Conservation (phyloP, 2,888 invertebrate genomes). For the Sepiola atlantica region DNA sequence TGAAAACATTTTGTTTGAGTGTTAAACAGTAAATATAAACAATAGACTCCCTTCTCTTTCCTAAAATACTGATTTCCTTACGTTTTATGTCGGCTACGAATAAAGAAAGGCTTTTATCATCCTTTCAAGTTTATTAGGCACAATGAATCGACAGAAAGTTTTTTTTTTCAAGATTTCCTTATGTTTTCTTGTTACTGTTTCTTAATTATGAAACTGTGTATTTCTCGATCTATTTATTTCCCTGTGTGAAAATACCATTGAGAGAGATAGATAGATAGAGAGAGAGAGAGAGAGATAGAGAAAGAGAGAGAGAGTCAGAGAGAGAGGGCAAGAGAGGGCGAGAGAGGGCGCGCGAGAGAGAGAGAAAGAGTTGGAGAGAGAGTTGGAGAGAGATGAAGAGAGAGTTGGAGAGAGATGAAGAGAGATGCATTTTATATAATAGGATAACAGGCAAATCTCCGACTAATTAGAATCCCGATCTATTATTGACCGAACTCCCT, state of each 20-base stretch:
- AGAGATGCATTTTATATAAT: too few species aligned
- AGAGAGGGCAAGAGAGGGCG: too few species aligned
- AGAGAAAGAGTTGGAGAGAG: too few species aligned
- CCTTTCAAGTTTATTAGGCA: not conserved
- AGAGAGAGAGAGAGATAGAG: not conserved
- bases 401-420: too few species aligned
- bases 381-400: too few species aligned
- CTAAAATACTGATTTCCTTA: not conserved
- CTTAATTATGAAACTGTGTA: not conserved
- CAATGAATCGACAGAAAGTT: not conserved
- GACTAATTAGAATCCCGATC: too few species aligned
- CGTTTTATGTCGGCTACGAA: not conserved
- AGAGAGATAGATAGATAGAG: not conserved
- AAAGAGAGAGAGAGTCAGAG: too few species aligned
- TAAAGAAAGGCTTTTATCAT: not conserved
- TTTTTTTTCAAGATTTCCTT: not conserved
- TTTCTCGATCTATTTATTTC: not conserved
- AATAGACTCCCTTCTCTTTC: not conserved
- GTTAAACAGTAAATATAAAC: not conserved
- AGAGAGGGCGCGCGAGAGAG: too few species aligned
- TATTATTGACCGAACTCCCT: too few species aligned
- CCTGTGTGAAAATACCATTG: not conserved
- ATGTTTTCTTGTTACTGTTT: not conserved
- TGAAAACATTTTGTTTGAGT: not conserved
- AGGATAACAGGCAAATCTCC: too few species aligned